A percentile compares a stretch with the other conserved stretches of the same genome.
Evolutionary conservation across 2,797 vertebrate genomes (phyloP).

Genomic region (Darevskia nairensis): DNA sequence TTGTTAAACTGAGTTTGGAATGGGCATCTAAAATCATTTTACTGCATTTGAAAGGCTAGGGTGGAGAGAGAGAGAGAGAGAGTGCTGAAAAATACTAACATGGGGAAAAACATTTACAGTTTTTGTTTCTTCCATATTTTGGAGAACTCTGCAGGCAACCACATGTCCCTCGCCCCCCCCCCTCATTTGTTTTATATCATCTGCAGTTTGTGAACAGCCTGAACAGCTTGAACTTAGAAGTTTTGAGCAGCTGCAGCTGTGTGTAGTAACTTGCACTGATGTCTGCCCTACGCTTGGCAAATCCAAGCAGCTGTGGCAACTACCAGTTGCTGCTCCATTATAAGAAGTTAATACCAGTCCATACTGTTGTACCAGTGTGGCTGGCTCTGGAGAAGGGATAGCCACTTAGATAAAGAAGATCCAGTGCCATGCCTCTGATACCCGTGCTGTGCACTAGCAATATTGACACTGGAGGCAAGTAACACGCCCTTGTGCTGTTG

Average conservation of each 20-base stretch:
- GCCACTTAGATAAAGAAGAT: background rate
- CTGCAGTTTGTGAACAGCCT: background rate
- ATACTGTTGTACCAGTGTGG: background rate
- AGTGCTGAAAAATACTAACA: background rate
- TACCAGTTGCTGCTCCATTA: background rate
- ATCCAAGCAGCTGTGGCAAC: background rate
- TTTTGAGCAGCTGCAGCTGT: background rate
- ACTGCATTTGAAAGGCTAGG: slow-evolving; percentile 40
- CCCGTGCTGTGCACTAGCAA: background rate
- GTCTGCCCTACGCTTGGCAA: background rate
- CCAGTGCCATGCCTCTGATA: background rate
- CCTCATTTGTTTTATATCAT: background rate
- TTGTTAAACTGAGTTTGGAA: slow-evolving; percentile 13
- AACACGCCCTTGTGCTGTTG: background rate
- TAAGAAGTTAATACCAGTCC: background rate
- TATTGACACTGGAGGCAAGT: background rate
- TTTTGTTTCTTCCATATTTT: background rate
- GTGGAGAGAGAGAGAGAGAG: background rate
- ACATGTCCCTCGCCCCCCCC: no score
- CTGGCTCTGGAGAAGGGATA: background rate
- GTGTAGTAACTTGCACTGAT: background rate
- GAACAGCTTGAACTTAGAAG: background rate
- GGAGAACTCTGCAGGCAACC: background rate
- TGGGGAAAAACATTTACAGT: background rate
- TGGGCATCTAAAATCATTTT: slow-evolving; percentile 37